Conservation (phyloP, 1,140 invertebrate genomes). For the Meloidogyne floridensis region DNA sequence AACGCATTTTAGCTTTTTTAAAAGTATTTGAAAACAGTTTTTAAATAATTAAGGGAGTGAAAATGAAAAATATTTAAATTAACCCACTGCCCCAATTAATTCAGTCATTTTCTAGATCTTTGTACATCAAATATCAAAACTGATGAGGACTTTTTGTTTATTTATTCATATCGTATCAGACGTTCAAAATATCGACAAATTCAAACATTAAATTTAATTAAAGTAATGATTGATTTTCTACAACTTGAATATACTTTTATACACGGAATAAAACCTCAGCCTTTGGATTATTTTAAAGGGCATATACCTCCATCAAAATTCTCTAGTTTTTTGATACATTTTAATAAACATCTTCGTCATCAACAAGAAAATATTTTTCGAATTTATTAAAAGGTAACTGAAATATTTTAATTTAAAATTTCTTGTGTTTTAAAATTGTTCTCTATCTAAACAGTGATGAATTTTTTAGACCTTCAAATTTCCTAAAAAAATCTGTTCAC, state of each 20-base stretch:
- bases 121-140: background rate
- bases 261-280: background rate
- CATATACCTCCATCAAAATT: constrained; percentile 6
- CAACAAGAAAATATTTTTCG: background rate
- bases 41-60: background rate
- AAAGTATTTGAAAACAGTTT: background rate
- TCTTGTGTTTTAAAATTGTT: too few relatives aligned
- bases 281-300: constrained; percentile 9
- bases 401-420: too few relatives aligned
- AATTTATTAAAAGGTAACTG: background rate
- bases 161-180: background rate
- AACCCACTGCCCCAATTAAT: background rate
- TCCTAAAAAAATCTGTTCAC: too few relatives aligned
- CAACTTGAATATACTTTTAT: background rate
- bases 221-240: background rate
- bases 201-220: background rate
- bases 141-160: background rate
- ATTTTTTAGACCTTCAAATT: too few relatives aligned
- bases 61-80: too few relatives aligned
- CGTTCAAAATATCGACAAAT: background rate
- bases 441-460: too few relatives aligned
- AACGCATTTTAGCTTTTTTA: too few relatives aligned
- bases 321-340: background rate
- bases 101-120: background rate
- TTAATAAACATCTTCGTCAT: background rate